Evolutionary conservation across 2,888 invertebrate genomes (phyloP).

Genomic region (Gortyna flavago): DNA sequence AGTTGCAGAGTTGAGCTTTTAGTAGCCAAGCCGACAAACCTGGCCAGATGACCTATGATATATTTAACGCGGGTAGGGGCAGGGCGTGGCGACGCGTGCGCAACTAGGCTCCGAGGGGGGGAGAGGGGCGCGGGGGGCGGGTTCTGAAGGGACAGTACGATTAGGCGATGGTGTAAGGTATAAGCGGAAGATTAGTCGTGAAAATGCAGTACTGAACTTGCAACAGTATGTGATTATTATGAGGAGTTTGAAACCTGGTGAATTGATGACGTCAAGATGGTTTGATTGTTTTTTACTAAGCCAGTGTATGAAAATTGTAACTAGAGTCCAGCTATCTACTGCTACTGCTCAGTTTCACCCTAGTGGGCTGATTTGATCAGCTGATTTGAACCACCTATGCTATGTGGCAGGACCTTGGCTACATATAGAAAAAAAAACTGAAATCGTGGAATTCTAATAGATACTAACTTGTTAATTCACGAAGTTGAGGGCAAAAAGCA

Average conservation of each 20-base stretch:
- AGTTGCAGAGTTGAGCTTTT: conserved; percentile 66
- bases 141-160: conserved; percentile 80
- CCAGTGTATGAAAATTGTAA: not conserved
- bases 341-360: not conserved
- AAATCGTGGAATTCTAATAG: not conserved
- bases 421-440: not conserved
- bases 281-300: not conserved
- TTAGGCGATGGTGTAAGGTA: conserved; percentile 68
- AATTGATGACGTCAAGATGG: too few relatives aligned
- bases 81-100: conserved; percentile 86
- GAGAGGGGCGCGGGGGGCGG: conserved; percentile 64
- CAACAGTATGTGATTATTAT: not conserved
- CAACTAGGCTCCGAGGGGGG: conserved; percentile 74
- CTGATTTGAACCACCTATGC: not conserved
- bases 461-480: not conserved
- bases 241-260: not conserved
- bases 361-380: not conserved
- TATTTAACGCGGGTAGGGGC: conserved; percentile 81
- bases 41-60: conserved; percentile 84
- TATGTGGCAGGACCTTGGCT: not conserved
- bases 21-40: conserved; percentile 73
- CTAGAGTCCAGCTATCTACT: not conserved
- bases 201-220: not conserved
- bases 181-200: conserved; percentile 22
- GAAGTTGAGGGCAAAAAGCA: not conserved